Evolutionary conservation across 23 tunicate species (phyloP).

Genomic region (Ascidia mentula): DNA sequence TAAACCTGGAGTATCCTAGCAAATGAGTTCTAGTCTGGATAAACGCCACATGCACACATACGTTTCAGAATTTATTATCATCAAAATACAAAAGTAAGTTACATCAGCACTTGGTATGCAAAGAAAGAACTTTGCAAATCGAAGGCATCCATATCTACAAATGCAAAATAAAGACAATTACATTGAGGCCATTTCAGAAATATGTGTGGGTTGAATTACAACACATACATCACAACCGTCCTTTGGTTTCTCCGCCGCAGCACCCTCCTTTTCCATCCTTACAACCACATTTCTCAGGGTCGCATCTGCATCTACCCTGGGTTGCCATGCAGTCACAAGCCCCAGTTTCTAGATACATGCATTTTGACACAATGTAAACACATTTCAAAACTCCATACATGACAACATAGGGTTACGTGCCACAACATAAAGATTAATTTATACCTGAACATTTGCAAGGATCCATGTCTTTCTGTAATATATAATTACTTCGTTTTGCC

Average conservation of each 20-base stretch:
- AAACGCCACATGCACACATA: too few species aligned
- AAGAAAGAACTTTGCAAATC: too few species aligned
- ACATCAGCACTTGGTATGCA: too few species aligned
- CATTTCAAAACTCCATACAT: neutral
- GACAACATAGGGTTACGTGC: neutral
- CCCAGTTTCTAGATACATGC: neutral
- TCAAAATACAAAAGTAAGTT: too few species aligned
- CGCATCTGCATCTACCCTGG: neutral
- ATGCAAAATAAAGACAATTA: too few species aligned
- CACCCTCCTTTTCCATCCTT: neutral
- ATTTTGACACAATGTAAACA: neutral
- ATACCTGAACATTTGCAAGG: slow-evolving; percentile 3
- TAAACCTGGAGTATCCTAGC: too few species aligned
- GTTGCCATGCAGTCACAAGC: neutral
- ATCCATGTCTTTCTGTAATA: neutral
- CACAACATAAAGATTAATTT: neutral
- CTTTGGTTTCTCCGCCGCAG: neutral
- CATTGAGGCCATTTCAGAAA: too few species aligned
- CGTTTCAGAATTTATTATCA: too few species aligned
- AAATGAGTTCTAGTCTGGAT: too few species aligned
- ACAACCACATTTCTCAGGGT: neutral
- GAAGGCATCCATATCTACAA: too few species aligned
- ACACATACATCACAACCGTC: neutral
- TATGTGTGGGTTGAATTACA: too few species aligned
- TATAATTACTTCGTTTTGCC: too few species aligned